These are phyloP conservation scores for Cydia splendana DNA, from an alignment of 1,140 invertebrate genomes.

Conservation along the genomic window DNA sequence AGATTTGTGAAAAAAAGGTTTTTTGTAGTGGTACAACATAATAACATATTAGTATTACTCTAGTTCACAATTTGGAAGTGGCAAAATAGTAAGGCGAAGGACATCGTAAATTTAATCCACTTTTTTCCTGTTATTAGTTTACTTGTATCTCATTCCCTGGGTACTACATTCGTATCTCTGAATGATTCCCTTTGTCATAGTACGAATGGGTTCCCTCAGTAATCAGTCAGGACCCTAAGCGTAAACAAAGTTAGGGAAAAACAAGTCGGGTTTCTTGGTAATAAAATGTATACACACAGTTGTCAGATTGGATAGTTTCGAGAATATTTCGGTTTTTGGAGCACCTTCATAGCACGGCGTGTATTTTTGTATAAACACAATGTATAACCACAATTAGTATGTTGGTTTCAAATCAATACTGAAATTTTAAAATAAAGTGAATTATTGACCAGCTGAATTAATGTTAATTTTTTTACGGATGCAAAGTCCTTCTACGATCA, in stretches of 20 bases:
- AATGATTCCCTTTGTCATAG: constrained; percentile 30
- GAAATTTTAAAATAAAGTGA: too few relatives aligned
- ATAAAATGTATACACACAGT: not conserved
- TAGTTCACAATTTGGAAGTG: not conserved
- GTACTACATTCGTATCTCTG: not conserved
- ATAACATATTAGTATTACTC: not conserved
- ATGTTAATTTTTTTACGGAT: too few relatives aligned
- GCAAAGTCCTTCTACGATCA: too few relatives aligned
- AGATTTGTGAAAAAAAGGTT: not conserved
- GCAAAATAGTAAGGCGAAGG: not conserved
- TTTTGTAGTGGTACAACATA: not conserved
- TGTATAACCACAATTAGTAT: too few relatives aligned
- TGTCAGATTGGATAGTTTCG: not conserved
- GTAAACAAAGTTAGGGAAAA: constrained; percentile 30
- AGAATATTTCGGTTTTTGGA: not conserved
- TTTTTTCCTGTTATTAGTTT: constrained; percentile 22
- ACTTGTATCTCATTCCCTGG: constrained; percentile 5
- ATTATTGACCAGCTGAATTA: too few relatives aligned
- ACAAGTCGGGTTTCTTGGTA: constrained; percentile 13
- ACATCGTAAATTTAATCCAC: constrained; percentile 4
- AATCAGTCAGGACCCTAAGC: constrained; percentile 25
- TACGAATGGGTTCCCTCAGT: constrained; percentile 20
- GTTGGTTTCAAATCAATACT: too few relatives aligned
- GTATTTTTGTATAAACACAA: too few relatives aligned
- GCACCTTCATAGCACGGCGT: not conserved